Base-by-base conservation (phyloP, 2,888 invertebrate genomes). In the Tetranychus truncatus region DNA sequence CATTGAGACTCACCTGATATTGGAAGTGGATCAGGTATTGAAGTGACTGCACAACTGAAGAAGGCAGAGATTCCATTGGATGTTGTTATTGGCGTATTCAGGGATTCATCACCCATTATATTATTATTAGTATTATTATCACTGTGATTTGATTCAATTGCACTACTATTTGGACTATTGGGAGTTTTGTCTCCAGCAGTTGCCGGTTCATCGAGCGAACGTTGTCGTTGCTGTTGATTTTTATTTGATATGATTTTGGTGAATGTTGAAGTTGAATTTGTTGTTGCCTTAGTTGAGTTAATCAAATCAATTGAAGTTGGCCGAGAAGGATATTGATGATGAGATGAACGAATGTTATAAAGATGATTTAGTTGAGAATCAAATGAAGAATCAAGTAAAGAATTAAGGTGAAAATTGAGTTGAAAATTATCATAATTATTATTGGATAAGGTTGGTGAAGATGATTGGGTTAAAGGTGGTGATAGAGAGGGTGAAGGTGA, bases 31-130 rank as follows among this genome's bases (percentile, higher is more conserved):
- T 83, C 83, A 18, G 79, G 77, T 78, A 89, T 88, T 79, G 88
- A 87, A 80, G 91, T 89, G 80, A 82, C 82, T 76, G 81, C 80
- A 46, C 45, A 45, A 77, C 90, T 92, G 86, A 94, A 94, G 87
- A 95, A 95, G 81, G 91, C 90, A 80, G 91, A 91, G 81, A 92
- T 88, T 85, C 94, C 94, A 81, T 89, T 88, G 81, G 91, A 91
- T 77, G 94, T 93, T 82, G 93, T 92, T 80, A 94, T 92, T 78
- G 95, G 95, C 78, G 95, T 95, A 87, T 95, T 94, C 82, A 95
- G 88, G 84, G 92, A 92, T 78, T 91, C 89, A 79, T 34, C 44
- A 76, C 77, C 74, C 69, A 75, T 75, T 55, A 55, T 55, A 55
- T 55, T 55, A 46, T 69, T 46, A 71, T 20, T 72, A 71, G 55